Evolutionary conservation across 2,888 invertebrate species (phyloP).

Genomic region (Bembecia ichneumoniformis): DNA sequence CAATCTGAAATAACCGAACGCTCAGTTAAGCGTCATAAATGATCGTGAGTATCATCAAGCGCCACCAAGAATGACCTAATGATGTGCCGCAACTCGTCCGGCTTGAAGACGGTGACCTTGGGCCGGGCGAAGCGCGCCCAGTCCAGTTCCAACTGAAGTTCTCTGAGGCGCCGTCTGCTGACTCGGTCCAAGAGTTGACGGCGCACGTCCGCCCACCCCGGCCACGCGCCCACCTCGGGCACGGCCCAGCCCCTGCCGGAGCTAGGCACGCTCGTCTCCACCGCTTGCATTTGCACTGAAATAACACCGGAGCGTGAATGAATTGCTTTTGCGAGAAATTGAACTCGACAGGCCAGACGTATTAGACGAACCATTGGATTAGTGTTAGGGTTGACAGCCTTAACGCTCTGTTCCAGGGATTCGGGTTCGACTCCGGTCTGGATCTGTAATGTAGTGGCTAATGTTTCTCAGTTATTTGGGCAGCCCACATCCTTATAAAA

Average conservation of each 20-base stretch:
- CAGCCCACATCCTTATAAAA: no score
- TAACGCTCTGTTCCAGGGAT: no score
- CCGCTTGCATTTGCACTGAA: no score
- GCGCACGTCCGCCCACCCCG: constrained; percentile 9
- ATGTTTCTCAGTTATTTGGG: no score
- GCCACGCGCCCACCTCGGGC: constrained; percentile 3
- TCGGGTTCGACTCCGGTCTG: no score
- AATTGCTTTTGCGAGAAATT: no score
- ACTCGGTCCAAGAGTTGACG: constrained; percentile 10
- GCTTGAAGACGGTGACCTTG: constrained; percentile 17
- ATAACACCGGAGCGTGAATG: no score
- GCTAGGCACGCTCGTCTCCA: background rate
- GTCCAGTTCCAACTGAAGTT: constrained; percentile 7
- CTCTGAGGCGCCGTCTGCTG: constrained; percentile 13
- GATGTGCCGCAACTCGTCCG: constrained; percentile 17
- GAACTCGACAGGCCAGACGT: no score
- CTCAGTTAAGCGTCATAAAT: background rate
- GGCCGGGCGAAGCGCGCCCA: constrained; percentile 13
- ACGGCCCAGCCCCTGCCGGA: background rate
- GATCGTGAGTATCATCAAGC: no score
- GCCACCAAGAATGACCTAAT: constrained; percentile 12
- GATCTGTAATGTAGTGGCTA: no score
- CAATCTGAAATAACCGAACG: background rate
- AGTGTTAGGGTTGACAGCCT: no score
- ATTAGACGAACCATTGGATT: no score